These are phyloP conservation scores for Zaprionus nigranus DNA, from an alignment of 1,140 invertebrate species.

Conservation along the genomic window DNA sequence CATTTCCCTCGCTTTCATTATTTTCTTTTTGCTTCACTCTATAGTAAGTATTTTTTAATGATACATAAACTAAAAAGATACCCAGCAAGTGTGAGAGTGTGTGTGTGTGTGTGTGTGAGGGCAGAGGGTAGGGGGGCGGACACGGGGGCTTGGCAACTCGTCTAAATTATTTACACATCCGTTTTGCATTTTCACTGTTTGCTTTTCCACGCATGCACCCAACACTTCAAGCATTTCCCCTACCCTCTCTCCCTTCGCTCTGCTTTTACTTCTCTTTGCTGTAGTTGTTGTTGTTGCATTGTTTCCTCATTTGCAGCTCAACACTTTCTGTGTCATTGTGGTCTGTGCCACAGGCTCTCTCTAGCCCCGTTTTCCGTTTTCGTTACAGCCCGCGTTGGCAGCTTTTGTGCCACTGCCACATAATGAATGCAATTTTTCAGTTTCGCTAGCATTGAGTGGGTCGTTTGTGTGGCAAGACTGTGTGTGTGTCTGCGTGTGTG, in stretches of 20 bases:
- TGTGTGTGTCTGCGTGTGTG: background rate
- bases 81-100: constrained; percentile 48
- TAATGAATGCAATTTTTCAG: constrained; percentile 78
- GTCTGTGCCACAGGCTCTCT: constrained; percentile 64
- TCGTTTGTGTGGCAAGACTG: constrained; percentile 5
- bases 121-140: background rate
- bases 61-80: constrained; percentile 83
- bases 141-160: constrained; percentile 58
- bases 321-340: constrained; percentile 81
- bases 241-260: constrained; percentile 8
- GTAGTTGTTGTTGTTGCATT: constrained; percentile 62
- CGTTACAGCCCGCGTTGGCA: constrained; percentile 10
- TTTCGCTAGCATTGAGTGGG: constrained; percentile 59
- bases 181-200: constrained; percentile 77
- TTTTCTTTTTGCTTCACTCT: constrained; percentile 22
- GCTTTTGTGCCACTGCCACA: constrained; percentile 64
- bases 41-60: constrained; percentile 81
- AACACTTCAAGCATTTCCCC: constrained; percentile 66
- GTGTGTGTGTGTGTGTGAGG: constrained; percentile 37
- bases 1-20: constrained; percentile 70
- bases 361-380: constrained; percentile 61
- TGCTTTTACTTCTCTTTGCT: constrained; percentile 35
- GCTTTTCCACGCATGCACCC: constrained; percentile 67
- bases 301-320: constrained; percentile 80
- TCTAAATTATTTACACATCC: constrained; percentile 83